Base-by-base conservation (phyloP, 35 echinoderm and acorn worm species). In the Lytechinus variegatus region DNA sequence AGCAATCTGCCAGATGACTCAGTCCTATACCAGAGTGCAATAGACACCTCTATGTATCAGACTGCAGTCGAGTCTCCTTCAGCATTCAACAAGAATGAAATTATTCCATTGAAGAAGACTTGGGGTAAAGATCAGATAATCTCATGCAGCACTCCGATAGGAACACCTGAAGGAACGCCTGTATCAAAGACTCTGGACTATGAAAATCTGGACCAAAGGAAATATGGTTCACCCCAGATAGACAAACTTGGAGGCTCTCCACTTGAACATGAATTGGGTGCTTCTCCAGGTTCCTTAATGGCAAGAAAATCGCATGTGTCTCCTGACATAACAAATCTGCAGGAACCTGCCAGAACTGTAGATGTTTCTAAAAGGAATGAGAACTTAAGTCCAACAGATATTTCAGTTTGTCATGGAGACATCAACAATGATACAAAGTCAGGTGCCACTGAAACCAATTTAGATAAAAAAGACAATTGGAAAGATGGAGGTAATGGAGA, bases 41-140 rank as follows among this genome's bases (percentile, higher is more conserved):
- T 95, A 33, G 96, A 96, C 28, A 91, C 89, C 8, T 94, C 96
- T 6, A 51, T 96, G 5, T 96, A 96, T 44, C 66, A 96, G 92
- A 96, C 96, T 95, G 96, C 96, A n/a, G 29, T 92, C 44, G 94
- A 95, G 57, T 90, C 88, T 90, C 92, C 92, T 93, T 33, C 55
- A 10, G 92, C 9, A 57, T 27, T 93, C 92, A 57, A 57, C 52
- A 57, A 57, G 27, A 93, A 27, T 55, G 92, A 57, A 27, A 54
- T 55, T 10, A 28, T 93, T 93, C 54, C 52, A 27, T 28, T 54
- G 13, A 54, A 57, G 54, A 90, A 33, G 66, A 79, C 92, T 53
- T 93, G 92, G 92, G 16, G 57, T 27, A 93, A 55, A 57, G 92
- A 93, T 57, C 92, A 93, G 54, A 27, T 93, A 27, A 13, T 93